Evolutionary conservation across 1,140 invertebrate species (phyloP), one percentile per base, ranked within the genome.

Genomic region (Lineus longissimus): DNA sequence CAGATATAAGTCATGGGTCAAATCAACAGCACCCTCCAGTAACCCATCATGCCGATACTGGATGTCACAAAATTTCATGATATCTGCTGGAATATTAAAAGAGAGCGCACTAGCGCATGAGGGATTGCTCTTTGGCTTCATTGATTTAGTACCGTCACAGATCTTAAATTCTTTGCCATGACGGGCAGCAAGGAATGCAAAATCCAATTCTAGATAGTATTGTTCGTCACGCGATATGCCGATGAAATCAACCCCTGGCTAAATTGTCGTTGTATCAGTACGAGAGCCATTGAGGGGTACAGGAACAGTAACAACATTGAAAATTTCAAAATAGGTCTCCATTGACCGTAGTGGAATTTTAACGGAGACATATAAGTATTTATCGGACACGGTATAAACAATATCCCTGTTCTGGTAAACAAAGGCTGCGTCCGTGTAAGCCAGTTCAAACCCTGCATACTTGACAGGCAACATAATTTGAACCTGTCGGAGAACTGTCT

Each of bases 11-110:
- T 27, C 47, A 51, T 19, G 4, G 4, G 4, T 27, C 9, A 51
- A 6, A 4, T 51, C 6, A 19, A 51, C 19, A 4, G n/a, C 47
- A 4, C 47, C 47, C 25, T 51, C 47, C 4, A n/a, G 25, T 4
- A 51, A 4, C 4, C 6, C 47, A 4, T 19, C 9, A 9, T 4
- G 19, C 6, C 4, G 47, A 27, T 7, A 51, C 4, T 27, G 4
- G n/a, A 51, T 51, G n/a, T 4, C 6, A 51, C 47, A 51, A n/a
- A 7, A 27, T 51, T 51, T 51, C 47, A 51, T 51, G 47, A 51
- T 51, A 51, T 51, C 47, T 6, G 4, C 6, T 19, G n/a, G 47
- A 51, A 7, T 4, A n/a, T 51, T n/a, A 27, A 51, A 51, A n/a
- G 4, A 51, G 4, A 51, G 47, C 6, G 47, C 47, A 27, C 47